Evolutionary conservation across 2,888 invertebrate genomes (phyloP), one percentile per base, ranked within the genome.

Genomic region (Vesta saturnalis): DNA sequence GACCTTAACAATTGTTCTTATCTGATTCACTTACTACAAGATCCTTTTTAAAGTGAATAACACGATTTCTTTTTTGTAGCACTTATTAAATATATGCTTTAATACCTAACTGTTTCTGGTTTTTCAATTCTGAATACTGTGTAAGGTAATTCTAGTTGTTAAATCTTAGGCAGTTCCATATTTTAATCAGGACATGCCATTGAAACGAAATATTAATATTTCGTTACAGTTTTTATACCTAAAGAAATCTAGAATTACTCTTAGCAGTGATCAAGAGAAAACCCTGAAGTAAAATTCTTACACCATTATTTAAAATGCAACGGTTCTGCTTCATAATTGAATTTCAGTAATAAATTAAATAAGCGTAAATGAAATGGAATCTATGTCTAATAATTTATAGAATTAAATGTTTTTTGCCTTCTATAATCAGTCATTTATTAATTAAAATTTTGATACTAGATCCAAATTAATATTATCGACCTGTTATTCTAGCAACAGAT

Each of bases 261-360:
- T 18, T 52, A 12, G 14, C 4, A 43, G 43, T 43, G 3, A 52
- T 49, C 8, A 4, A 2, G 4, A 8, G 4, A 52, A 21, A 19
- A 52, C 3, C 52, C 52, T 19, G 19, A 16, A 19, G 19, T 19
- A 19, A 52, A 4, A 52, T 52, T 52, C 52, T 18, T 52, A 52
- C 52, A 52, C 52, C 52, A 52, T 52, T 52, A 52, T 52, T 52
- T 52, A 52, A 52, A 18, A 52, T 19, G 52, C 18, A 52, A 52
- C 52, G 52, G 6, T 52, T 52, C 19, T 18, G 19, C 19, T 19
- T 21, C 19, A 52, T 52, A 52, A 52, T 52, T 52, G 52, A 52
- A 52, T 52, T 52, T 52, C n/a, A 52, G 52, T 19, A 52, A 52
- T 52, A 52, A 52, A 19, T 19, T 52, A 52, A 52, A 52, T 18